phyloP scores from a whole-genome alignment of 2,113 vertebrate genomes.

The Brachionichthys hirsutus region DNA sequence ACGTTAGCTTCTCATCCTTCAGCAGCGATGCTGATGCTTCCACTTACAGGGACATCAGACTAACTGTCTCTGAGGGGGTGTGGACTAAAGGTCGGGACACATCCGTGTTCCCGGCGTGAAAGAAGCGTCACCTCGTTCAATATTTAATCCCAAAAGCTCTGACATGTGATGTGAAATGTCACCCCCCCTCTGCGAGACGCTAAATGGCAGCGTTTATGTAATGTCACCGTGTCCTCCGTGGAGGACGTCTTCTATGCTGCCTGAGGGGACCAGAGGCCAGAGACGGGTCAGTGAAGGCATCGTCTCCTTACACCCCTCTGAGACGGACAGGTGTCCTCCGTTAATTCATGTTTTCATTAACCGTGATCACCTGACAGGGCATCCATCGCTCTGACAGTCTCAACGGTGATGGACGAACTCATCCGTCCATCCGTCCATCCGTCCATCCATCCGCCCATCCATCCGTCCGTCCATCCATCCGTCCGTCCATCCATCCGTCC shows the following conservation, averaged over 20 bases:
- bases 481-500: too few relatives aligned
- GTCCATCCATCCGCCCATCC: too few relatives aligned
- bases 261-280: slow-evolving; percentile 38
- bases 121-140: too few relatives aligned
- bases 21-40: too few relatives aligned
- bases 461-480: too few relatives aligned
- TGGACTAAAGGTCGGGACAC: background rate
- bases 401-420: background rate
- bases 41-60: too few relatives aligned
- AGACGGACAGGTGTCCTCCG: slow-evolving; percentile 26
- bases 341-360: slow-evolving; percentile 35
- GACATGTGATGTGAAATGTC: slow-evolving; percentile 9
- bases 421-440: too few relatives aligned
- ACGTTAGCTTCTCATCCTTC: too few relatives aligned
- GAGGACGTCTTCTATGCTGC: slow-evolving; percentile 2
- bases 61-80: background rate
- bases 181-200: background rate
- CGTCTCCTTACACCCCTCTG: slow-evolving; percentile 23
- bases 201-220: slow-evolving; percentile 8
- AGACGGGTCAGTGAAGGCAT: slow-evolving; percentile 40
- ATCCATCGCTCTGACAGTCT: slow-evolving; percentile 18
- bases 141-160: slow-evolving; percentile 6
- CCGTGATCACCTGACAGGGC: background rate
- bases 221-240: slow-evolving; percentile 8
- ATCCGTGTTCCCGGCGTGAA: too few relatives aligned